Evolutionary conservation across 1,140 invertebrate species (phyloP).

Genomic region (Scaptomyza montana): DNA sequence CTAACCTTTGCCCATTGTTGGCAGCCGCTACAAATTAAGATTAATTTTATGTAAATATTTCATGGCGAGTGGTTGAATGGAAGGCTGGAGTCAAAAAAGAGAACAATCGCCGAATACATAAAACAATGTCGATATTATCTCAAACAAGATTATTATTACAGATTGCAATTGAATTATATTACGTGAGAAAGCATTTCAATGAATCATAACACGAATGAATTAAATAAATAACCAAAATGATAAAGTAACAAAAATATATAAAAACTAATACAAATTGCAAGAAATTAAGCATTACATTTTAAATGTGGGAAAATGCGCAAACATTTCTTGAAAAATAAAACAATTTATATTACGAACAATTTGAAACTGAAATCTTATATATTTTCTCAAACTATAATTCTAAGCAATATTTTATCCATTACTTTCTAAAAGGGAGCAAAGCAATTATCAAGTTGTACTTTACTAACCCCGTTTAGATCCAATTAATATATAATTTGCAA

Average conservation of each 20-base stretch:
- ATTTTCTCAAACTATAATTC: no score
- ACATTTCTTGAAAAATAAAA: background rate
- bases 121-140: slow-evolving; percentile 39
- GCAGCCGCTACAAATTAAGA: slow-evolving; percentile 46
- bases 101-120: slow-evolving; percentile 32
- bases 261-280: background rate
- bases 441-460: no score
- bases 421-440: background rate
- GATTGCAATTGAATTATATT: slow-evolving; percentile 50
- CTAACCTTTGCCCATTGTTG: slow-evolving; percentile 7
- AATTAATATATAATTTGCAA: slow-evolving; percentile 38
- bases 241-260: background rate
- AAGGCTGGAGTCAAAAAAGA: background rate
- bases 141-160: slow-evolving; percentile 28
- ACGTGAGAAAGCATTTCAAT: slow-evolving; percentile 35
- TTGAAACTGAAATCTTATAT: no score
- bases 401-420: background rate
- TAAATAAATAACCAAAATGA: background rate
- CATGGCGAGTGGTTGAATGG: slow-evolving; percentile 23
- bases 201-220: slow-evolving; percentile 12
- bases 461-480: background rate
- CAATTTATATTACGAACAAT: no score
- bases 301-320: background rate
- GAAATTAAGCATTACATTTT: no score
- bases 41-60: slow-evolving; percentile 59